Evolutionary conservation across 2,797 vertebrate genomes (phyloP), one percentile per base, ranked within the genome.

Genomic region (Acropternis orthonyx): DNA sequence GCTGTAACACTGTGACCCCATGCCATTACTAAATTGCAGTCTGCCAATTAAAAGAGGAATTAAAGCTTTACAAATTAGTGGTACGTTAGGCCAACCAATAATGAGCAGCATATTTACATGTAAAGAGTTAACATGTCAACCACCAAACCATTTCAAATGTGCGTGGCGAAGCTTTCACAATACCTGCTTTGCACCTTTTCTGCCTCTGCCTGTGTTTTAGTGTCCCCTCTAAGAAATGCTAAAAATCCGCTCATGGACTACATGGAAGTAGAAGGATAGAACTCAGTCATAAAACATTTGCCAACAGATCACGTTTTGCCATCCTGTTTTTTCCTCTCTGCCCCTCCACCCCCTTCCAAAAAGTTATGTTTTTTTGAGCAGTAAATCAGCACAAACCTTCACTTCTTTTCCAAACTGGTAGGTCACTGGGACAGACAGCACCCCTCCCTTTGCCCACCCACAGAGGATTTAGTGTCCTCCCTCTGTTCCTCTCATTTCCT

Each of bases 211-310:
- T 96, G 77, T 96, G 89, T 88, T 94, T 76, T 82, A 82, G 65
- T 93, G 49, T 88, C 49, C 74, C 74, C 88, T 59, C 77, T 73
- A 59, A 76, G 83, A 88, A 87, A 84, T 54, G 91, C 93, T 89
- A 65, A 82, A 89, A 86, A 41, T 62, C 86, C 6, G 2, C 77
- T 95, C 92, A 94, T 95, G 93, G 91, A 54, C 95, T 88, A 94
- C 91, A 83, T 77, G 95, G 85, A 91, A 96, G 88, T 82, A 73
- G 91, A 96, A 92, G 85, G 93, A 81, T 72, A 96, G 92, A 95
- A 94, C 91, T 96, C 97, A 96, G 94, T 58, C 97, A 97, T 97
- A 92, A 95, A 94, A 87, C 97, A 97, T 97, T 95, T 96, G 84
- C 95, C 85, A 94, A 92, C 78, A 91, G 93, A 95, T 96, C 94